These are phyloP conservation scores for Xanthia togata DNA, from an alignment of 2,888 invertebrate genomes.

Conservation along the genomic window DNA sequence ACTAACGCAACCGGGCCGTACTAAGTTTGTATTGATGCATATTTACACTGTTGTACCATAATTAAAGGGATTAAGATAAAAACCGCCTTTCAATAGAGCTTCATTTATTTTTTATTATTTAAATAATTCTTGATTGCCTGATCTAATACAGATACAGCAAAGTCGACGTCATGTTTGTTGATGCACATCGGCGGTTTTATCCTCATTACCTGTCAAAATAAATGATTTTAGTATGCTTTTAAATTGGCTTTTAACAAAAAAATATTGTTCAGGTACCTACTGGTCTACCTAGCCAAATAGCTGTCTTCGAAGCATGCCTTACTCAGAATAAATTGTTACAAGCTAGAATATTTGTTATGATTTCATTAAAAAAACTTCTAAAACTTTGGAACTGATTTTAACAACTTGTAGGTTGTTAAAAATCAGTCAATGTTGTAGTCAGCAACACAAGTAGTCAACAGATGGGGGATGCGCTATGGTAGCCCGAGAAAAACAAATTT, in stretches of 20 bases:
- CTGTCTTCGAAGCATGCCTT: not conserved
- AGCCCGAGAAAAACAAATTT: not conserved
- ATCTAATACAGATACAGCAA: constrained; percentile 92
- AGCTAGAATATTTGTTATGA: not conserved
- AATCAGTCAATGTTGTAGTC: too few species aligned
- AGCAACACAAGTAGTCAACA: not conserved
- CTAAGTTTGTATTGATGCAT: not conserved
- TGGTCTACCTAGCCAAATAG: not conserved
- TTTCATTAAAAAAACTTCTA: not conserved
- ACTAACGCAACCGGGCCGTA: too few species aligned
- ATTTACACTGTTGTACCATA: not conserved
- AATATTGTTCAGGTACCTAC: not conserved
- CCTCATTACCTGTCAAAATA: constrained; percentile 93
- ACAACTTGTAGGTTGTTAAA: not conserved
- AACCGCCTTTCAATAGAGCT: not conserved
- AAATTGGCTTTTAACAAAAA: too few species aligned
- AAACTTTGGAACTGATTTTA: constrained; percentile 57
- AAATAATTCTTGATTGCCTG: constrained; percentile 85
- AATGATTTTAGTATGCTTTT: not conserved
- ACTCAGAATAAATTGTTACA: not conserved
- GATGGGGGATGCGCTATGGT: not conserved
- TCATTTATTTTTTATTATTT: constrained; percentile 63
- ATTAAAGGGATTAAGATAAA: not conserved
- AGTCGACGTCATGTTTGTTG: constrained; percentile 95
- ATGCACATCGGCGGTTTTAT: constrained; percentile 99